Evolutionary conservation across 2,113 vertebrate species (phyloP).

Genomic region (Sitta europaea): DNA sequence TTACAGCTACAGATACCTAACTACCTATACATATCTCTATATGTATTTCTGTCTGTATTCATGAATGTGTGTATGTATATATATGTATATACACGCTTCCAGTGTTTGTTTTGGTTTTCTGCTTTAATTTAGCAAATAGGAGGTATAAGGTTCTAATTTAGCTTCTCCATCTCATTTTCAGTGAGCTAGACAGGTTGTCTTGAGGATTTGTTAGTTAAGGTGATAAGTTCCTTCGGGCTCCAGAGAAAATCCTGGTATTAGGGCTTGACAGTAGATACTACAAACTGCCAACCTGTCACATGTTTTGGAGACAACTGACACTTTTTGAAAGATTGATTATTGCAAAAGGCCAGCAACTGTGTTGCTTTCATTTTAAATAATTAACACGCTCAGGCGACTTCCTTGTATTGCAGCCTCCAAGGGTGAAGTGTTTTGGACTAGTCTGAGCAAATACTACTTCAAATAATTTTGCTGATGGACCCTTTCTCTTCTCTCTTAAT

Average conservation of each 20-base stretch:
- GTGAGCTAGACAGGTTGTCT: slow-evolving; percentile 33
- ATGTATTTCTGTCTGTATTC: not conserved
- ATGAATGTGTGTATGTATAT: not conserved
- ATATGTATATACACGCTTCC: not conserved
- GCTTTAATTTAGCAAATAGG: slow-evolving; percentile 23
- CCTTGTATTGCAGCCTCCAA: not conserved
- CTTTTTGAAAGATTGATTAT: slow-evolving; percentile 15
- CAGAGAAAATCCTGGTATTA: slow-evolving; percentile 8
- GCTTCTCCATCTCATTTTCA: not conserved
- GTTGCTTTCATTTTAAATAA: slow-evolving; percentile 25
- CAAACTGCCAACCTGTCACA: not conserved
- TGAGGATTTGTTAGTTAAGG: slow-evolving; percentile 30
- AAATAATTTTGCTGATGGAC: not conserved
- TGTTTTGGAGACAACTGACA: slow-evolving; percentile 1
- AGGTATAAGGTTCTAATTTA: not conserved
- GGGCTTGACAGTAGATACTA: not conserved
- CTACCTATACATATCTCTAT: not conserved
- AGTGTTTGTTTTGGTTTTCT: slow-evolving; percentile 15
- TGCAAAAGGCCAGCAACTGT: not conserved
- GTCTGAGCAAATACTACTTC: not conserved
- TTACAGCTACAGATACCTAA: not conserved
- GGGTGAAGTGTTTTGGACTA: not conserved
- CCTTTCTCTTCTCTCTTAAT: not conserved
- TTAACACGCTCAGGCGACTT: not conserved
- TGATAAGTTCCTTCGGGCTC: not conserved